Evolutionary conservation across 2,113 vertebrate genomes (phyloP).

Genomic region (Taurulus bubalis): DNA sequence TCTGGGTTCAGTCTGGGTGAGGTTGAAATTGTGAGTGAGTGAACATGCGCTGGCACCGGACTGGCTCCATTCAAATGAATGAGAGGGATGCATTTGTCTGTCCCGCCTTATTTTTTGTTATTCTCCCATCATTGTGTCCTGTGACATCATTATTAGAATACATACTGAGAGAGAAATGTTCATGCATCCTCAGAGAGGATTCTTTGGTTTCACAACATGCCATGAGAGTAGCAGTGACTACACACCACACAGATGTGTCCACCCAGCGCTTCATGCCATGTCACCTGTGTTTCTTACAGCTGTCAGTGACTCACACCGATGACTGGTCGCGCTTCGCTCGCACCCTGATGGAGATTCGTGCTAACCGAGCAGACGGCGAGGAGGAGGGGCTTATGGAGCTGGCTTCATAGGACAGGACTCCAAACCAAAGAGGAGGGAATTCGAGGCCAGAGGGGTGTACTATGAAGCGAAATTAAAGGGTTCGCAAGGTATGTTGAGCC

Average conservation of each 20-base stretch:
- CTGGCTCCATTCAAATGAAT: no score
- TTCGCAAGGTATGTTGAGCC: neutral
- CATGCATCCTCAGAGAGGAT: neutral
- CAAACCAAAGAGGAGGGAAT: slow-evolving; percentile 35
- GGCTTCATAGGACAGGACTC: slow-evolving; percentile 79
- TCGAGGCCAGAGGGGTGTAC: slow-evolving; percentile 14
- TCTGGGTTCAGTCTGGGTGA: neutral
- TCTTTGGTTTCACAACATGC: neutral
- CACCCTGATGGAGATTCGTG: slow-evolving; percentile 94
- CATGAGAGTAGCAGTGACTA: neutral
- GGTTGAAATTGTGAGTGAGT: no score
- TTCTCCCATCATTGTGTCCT: neutral
- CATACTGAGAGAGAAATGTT: neutral
- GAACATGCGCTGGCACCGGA: no score
- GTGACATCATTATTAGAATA: neutral
- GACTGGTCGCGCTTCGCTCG: slow-evolving; percentile 94
- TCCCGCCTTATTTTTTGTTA: neutral
- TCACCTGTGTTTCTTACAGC: slow-evolving; percentile 72
- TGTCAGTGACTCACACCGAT: slow-evolving; percentile 91
- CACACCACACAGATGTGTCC: neutral
- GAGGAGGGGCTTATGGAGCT: slow-evolving; percentile 92
- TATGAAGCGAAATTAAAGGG: neutral
- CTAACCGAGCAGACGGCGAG: slow-evolving; percentile 93
- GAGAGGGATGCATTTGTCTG: neutral
- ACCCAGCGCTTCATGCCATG: neutral